Evolutionary conservation across 2,888 invertebrate genomes (phyloP).

Genomic region (Apocheima hispidaria): DNA sequence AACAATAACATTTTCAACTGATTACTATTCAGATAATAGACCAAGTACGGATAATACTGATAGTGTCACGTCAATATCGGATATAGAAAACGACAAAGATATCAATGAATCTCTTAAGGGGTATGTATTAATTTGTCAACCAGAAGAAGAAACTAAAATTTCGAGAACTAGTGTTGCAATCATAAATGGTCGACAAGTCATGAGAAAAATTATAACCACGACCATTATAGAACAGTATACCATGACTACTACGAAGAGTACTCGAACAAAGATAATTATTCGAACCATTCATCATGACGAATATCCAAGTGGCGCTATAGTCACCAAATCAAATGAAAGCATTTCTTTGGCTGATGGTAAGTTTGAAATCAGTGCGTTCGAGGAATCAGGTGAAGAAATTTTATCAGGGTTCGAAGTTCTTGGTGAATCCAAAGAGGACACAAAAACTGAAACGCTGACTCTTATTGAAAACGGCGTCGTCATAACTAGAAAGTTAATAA

Average conservation of each 20-base stretch:
- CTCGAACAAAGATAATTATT: background rate
- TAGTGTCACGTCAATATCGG: constrained; percentile 17
- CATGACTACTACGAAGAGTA: constrained; percentile 17
- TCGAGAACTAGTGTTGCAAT: constrained; percentile 3
- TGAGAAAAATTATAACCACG: constrained; percentile 6
- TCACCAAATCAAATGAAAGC: constrained; percentile 22
- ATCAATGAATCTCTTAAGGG: constrained; percentile 18
- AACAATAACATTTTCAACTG: constrained; percentile 22
- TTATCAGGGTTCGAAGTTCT: constrained; percentile 8
- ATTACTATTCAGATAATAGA: constrained; percentile 21
- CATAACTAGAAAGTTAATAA: constrained; percentile 8
- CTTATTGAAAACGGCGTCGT: constrained; percentile 21
- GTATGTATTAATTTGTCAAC: constrained; percentile 10
- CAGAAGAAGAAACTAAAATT: constrained; percentile 28
- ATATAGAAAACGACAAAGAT: constrained; percentile 18
- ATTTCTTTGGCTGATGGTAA: constrained; percentile 24
- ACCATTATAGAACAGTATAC: constrained; percentile 17
- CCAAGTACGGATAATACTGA: constrained; percentile 15
- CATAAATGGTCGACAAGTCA: constrained; percentile 10
- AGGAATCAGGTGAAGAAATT: background rate
- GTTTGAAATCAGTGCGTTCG: constrained; percentile 3
- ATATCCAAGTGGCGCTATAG: constrained; percentile 29
- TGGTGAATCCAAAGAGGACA: constrained; percentile 1
- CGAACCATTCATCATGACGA: constrained; percentile 15
- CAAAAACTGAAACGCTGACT: constrained; percentile 3